Evolutionary conservation across 2,113 vertebrate genomes (phyloP), one percentile per base, ranked within the genome.

Genomic region (Sorex araneus): DNA sequence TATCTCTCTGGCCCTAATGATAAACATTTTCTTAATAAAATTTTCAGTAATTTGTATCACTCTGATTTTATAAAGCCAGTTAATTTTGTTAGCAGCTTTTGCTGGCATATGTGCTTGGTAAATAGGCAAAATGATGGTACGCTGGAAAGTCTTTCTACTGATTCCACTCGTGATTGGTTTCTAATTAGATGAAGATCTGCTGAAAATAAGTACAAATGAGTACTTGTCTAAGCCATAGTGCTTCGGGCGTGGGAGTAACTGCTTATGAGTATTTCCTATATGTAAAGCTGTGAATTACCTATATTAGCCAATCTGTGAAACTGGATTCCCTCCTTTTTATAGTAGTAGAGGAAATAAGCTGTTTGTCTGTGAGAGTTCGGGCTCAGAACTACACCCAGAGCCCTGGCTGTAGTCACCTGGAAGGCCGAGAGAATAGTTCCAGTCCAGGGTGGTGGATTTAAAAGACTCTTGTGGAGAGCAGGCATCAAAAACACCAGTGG

Each of bases 141-240:
- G 67, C 12, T 32, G 60, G 27, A 7, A 32, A 10, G 34, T 45
- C 34, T 74, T 73, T 78, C 18, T n/a, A 79, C 78, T 73, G 8
- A 84, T 11, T 67, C 79, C 21, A 75, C 1, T 80, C 34, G 34
- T 40, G 4, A 16, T 16, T 50, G 45, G 74, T 12, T 91, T 91
- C 82, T 91, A 80, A 79, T 87, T 75, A 93, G 34, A 67, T 27
- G 47, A 69, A 21, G 28, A 54, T 27, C 47, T 86, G 27, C 75
- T 87, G 36, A 93, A 60, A 88, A 8, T 18, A 36, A 67, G 63
- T 79, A 36, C n/a, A 80, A 88, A 75, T 16, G 54, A 34, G 7
- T 3, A 73, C 25, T 30, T 66, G 6, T 86, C 77, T 54, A 16
- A 40, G 27, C 57, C 12, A 1, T 69, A 43, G 12, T 34, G 5